A percentile compares a stretch with the other conserved stretches of the same genome.
Evolutionary conservation across 2,113 vertebrate species (phyloP).

Genomic region (Nyctereutes procyonoides): DNA sequence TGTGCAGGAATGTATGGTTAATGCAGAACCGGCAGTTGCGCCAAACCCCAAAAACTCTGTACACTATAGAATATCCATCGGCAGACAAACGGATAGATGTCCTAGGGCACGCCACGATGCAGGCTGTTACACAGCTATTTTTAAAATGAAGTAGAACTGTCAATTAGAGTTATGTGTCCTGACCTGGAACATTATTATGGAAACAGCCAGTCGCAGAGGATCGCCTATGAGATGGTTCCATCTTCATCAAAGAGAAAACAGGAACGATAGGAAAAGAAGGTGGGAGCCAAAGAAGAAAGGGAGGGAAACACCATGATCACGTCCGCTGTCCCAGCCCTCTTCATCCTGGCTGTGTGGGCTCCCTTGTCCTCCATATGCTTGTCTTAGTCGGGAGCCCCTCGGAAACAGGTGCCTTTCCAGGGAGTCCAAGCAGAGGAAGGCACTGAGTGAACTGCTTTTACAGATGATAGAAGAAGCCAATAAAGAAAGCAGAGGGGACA

Average conservation of each 20-base stretch:
- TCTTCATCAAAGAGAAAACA: neutral
- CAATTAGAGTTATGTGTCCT: neutral
- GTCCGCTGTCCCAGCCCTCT: fast-evolving
- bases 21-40: neutral
- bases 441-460: neutral
- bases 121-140: neutral
- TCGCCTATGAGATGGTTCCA: fast-evolving
- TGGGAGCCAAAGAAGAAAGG: neutral
- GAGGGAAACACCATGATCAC: fast-evolving
- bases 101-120: fast-evolving
- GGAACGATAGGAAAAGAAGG: fast-evolving
- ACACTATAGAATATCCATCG: neutral
- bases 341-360: neutral
- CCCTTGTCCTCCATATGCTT: fast-evolving
- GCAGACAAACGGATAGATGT: fast-evolving
- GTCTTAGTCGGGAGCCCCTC: fast-evolving
- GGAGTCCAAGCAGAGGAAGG: neutral
- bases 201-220: neutral
- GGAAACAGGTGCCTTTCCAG: neutral
- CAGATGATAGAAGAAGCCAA: neutral
- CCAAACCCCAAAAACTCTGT: no score
- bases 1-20: fast-evolving
- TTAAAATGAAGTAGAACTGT: neutral
- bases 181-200: neutral
- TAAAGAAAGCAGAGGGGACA: neutral